Percentiles rank a stretch among this genome's conserved stretches.
These are phyloP conservation scores for Limanda limanda DNA, from an alignment of 2,113 vertebrate genomes.

Conservation along the genomic window DNA sequence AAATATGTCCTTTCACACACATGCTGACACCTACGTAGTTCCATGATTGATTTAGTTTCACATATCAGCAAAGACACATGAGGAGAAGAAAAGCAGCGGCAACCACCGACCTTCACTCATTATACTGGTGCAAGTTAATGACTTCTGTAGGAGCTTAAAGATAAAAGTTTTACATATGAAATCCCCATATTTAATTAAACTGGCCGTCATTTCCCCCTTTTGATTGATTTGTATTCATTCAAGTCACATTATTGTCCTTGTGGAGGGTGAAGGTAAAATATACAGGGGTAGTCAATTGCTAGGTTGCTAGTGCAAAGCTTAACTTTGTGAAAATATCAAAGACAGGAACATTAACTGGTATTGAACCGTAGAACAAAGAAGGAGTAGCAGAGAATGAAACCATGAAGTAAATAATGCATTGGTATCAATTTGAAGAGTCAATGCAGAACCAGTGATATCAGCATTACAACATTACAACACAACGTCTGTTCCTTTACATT, in stretches of 20 bases:
- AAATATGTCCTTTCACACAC: too few relatives aligned
- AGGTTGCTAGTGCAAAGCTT: too few relatives aligned
- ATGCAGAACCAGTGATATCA: too few relatives aligned
- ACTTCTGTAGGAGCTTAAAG: slow-evolving; percentile 3
- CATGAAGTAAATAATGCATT: too few relatives aligned
- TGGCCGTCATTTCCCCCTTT: background rate
- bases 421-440: too few relatives aligned
- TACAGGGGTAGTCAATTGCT: background rate
- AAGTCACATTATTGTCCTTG: background rate
- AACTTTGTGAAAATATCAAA: too few relatives aligned
- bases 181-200: slow-evolving; percentile 35
- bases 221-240: background rate
- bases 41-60: slow-evolving; percentile 15
- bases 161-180: background rate
- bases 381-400: too few relatives aligned
- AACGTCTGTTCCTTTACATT: too few relatives aligned
- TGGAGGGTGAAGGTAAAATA: background rate
- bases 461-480: too few relatives aligned
- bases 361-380: too few relatives aligned
- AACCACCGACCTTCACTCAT: slow-evolving; percentile 1
- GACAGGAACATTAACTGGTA: too few relatives aligned
- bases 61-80: background rate
- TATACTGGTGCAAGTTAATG: background rate
- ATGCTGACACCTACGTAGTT: too few relatives aligned
- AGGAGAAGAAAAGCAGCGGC: slow-evolving; percentile 1